Base-by-base conservation (phyloP, 2,797 vertebrate genomes). In the Erethizon dorsatum region DNA sequence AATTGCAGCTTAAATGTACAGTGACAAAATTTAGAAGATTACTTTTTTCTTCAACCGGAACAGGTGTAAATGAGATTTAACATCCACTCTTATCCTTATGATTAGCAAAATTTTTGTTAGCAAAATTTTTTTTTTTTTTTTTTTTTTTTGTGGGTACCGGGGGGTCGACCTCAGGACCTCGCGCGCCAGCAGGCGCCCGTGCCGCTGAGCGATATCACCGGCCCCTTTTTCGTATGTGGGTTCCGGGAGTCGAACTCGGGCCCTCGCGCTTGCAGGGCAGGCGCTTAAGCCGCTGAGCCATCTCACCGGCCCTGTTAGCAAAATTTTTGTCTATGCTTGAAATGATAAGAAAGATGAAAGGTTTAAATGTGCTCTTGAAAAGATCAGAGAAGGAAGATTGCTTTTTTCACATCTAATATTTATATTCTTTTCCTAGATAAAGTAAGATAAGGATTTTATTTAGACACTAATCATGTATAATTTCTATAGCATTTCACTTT, bases 401-500 rank as follows among this genome's bases (percentile, higher is more conserved):
- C 59, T 47, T 22, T 71, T 90, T 57, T 47, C 45, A 45, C 20
- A 52, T 52, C 24, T 24, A 63, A 31, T 84, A 69, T 85, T 91
- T 78, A 75, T 80, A 41, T 79, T 92, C 6, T 96, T 24, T 85
- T 69, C 7, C 6, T 94, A 6, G 33, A 28, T 31, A 83, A 47
- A 95, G 6, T 88, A 88, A 65, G 33, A 17, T 13, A 59, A 85
- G 5, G 12, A 37, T 88, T 96, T 80, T 84, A 56, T 84, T 90
- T 75, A 12, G 45, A 73, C 0, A 37, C 13, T 77, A 86, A 78
- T 93, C 17, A n/a, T 83, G 9, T 37, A 57, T 54, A 56, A 88
- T 94, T 52, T 56, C 84, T 56, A 24, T 59, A 94, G 59, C 65
- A 96, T 97, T 92, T 97, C 0, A 33, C 95, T 95, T 85, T 54